Conservation (phyloP, 2,113 vertebrate species). For the Vombatus ursinus region DNA sequence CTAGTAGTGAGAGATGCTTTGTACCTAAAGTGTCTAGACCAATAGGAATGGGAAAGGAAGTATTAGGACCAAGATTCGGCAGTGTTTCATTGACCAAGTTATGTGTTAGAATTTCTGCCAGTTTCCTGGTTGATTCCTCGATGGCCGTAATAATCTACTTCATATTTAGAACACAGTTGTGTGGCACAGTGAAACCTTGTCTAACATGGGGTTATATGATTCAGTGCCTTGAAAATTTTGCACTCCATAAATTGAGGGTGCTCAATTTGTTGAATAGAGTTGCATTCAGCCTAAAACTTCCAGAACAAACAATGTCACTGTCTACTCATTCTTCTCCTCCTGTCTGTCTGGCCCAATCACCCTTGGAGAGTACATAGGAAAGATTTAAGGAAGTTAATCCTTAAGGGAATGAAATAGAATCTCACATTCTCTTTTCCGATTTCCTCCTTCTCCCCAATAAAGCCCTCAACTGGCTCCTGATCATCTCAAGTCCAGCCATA, state of each 20-base stretch:
- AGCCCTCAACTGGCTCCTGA: neutral
- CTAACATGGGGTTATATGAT: neutral
- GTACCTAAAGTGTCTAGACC: neutral
- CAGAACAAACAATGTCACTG: neutral
- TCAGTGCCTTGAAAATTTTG: slow-evolving; percentile 2
- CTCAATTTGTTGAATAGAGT: neutral
- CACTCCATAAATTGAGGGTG: neutral
- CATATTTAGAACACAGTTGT: neutral
- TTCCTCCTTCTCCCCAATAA: neutral
- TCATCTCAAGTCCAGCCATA: neutral
- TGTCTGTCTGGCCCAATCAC: neutral
- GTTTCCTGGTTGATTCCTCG: neutral
- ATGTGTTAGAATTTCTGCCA: neutral
- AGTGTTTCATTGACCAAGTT: neutral
- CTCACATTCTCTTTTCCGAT: neutral
- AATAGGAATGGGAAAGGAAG: neutral
- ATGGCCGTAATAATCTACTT: neutral
- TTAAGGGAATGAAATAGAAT: neutral
- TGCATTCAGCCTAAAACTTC: neutral
- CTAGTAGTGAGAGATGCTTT: neutral
- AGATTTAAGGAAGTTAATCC: neutral
- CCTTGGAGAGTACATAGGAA: neutral
- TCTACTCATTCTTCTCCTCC: neutral
- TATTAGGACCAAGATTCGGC: neutral
- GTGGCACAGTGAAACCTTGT: neutral